Evolutionary conservation across 1,140 invertebrate species (phyloP).

Genomic region (Neuroterus valhalla): DNA sequence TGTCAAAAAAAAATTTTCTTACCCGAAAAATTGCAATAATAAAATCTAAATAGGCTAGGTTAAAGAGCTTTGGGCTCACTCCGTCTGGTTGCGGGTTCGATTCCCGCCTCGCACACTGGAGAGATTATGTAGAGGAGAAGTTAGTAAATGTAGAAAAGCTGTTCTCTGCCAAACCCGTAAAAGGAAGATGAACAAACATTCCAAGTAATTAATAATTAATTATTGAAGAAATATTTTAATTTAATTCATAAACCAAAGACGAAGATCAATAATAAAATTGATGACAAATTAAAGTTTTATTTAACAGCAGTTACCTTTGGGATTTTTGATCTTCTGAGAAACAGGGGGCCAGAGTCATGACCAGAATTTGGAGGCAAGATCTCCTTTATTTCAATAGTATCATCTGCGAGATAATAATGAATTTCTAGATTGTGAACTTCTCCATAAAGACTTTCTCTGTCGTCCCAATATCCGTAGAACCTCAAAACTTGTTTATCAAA

Average conservation of each 20-base stretch:
- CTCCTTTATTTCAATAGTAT: conserved; percentile 92
- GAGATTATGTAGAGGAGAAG: no score
- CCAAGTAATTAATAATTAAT: conserved; percentile 36
- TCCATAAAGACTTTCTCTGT: conserved; percentile 83
- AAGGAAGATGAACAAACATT: conserved; percentile 14
- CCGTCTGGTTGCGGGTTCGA: no score
- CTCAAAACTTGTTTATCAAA: conserved; percentile 86
- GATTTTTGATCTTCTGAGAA: conserved; percentile 84
- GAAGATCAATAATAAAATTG: neutral
- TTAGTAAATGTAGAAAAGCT: no score
- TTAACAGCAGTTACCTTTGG: conserved; percentile 79
- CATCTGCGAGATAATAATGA: conserved; percentile 90
- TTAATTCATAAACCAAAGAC: conserved; percentile 12
- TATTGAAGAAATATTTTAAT: conserved; percentile 30
- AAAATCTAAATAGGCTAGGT: no score
- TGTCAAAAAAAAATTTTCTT: no score
- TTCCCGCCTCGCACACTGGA: no score
- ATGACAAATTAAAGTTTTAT: conserved; percentile 30
- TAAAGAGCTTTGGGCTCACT: no score
- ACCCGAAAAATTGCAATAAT: no score
- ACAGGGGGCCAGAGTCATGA: conserved; percentile 81
- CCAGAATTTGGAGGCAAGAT: conserved; percentile 82
- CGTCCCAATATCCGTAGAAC: conserved; percentile 94
- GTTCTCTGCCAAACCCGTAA: neutral
- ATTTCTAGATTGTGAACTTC: conserved; percentile 84